These are phyloP conservation scores for Pristionchus fissidentatus DNA, from an alignment of 2,888 invertebrate species.

Conservation along the genomic window DNA sequence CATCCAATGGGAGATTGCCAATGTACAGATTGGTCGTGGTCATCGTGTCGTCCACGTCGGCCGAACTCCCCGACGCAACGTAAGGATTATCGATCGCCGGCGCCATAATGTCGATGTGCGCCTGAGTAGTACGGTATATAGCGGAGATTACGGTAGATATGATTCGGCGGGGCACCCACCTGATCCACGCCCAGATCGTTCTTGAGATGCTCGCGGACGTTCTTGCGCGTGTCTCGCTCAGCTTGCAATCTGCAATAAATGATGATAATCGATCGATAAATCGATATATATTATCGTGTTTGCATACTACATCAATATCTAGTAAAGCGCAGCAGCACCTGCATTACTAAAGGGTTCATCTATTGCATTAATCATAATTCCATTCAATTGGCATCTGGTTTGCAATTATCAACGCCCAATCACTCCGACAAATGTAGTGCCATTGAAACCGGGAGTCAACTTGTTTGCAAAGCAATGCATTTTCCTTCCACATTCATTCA, in stretches of 20 bases:
- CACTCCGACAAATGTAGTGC: conserved; percentile 17
- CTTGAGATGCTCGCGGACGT: conserved; percentile 81
- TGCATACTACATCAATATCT: neutral
- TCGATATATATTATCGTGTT: conserved; percentile 39
- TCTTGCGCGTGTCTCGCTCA: conserved; percentile 94
- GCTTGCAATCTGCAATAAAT: conserved; percentile 90
- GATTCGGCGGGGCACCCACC: conserved; percentile 17
- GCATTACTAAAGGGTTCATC: no score
- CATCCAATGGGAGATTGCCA: conserved; percentile 96
- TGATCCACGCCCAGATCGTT: conserved; percentile 70
- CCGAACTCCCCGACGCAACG: conserved; percentile 81
- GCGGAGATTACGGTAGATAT: conserved; percentile 14
- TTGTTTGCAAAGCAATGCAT: no score
- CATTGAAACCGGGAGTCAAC: neutral
- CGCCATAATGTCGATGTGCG: conserved; percentile 56
- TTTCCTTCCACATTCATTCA: no score
- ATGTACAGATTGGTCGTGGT: conserved; percentile 97
- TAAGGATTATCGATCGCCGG: conserved; percentile 71
- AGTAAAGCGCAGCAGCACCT: no score
- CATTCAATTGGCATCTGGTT: no score
- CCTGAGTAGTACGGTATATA: neutral
- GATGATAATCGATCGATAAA: no score
- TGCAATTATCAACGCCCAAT: neutral
- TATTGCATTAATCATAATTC: no score
- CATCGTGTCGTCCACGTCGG: conserved; percentile 94